Base-by-base conservation (phyloP, 30 jellyfish, hydroid and myxozoan genomes). In the Aurelia coerulea region DNA sequence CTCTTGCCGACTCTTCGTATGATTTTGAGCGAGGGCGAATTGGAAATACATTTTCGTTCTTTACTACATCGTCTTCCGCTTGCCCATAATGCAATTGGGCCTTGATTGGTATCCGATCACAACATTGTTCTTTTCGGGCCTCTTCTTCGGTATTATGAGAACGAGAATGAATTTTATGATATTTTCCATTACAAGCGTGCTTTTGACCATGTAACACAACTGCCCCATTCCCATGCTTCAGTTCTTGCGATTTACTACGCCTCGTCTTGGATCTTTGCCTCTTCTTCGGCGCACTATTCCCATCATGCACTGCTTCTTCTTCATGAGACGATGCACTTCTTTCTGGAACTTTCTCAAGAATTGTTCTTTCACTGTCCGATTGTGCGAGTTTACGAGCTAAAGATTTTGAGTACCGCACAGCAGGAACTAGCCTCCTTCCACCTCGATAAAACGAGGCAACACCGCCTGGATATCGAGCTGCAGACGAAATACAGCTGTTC, bases 351-450 rank as follows among this genome's bases (percentile, higher is more conserved):
- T 39, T 63, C 32, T 79, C 89, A 14, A 79, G 80, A 9, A 49
- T 71, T 18, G 42, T 37, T 5, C 52, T 42, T n/a, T 51, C 89
- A 37, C 73, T 65, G 68, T 65, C 74, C 62, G 69, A 35, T 62
- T 69, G 64, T 18, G 80, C 89, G 3, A 51, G 89, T 46, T 49
- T 79, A 18, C 78, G 89, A 31, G 89, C 89, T 52, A 79, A 79
- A 17, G 89, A 52, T 29, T 79, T 79, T 13, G 89, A 79, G 68
- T 63, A 79, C 13, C 89, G 89, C 39, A 79, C 80, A 0, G 89
- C 89, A 6, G 89, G 89, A 5, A 79, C 89, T 11, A 79, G 35
- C 73, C 93, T 73, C 74, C 49, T 64, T 10, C 91, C 84, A 17
- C 91, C 84, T 0, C 68, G 84, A 68, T 81, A 81, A 67, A 81